A percentile compares a stretch with the other conserved stretches of the same genome.
Evolutionary conservation across 2,113 vertebrate species (phyloP).

Genomic region (Nettapus auritus): DNA sequence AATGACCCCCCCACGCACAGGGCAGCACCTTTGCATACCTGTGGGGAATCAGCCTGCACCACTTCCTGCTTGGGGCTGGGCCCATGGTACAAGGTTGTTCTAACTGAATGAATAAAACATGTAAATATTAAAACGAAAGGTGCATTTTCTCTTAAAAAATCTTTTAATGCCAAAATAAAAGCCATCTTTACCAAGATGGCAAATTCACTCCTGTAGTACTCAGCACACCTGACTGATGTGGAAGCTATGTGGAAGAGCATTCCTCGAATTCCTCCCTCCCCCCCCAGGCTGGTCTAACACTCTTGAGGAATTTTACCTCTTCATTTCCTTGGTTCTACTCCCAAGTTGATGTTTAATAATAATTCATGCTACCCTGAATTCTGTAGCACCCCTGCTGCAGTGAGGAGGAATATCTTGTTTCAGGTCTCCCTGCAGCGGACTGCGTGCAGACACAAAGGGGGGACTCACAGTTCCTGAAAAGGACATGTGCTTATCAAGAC

Average conservation of each 20-base stretch:
- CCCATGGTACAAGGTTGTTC: neutral
- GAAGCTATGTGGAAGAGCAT: neutral
- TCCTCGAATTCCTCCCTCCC: no score
- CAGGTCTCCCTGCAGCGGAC: neutral
- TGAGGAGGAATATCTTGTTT: neutral
- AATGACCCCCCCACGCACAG: neutral
- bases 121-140: neutral
- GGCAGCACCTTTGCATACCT: neutral
- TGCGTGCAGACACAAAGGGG: neutral
- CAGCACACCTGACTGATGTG: neutral
- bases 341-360: neutral
- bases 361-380: neutral
- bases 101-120: neutral
- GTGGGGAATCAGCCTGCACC: accelerated
- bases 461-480: neutral
- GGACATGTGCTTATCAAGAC: neutral
- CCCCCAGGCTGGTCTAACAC: no score
- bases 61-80: neutral
- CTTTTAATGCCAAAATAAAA: neutral
- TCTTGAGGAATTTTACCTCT: neutral
- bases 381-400: neutral
- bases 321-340: neutral
- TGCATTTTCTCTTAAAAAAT: neutral
- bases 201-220: neutral
- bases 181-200: neutral